Conservation (phyloP, 1,140 invertebrate species). For the Saccostrea echinata region DNA sequence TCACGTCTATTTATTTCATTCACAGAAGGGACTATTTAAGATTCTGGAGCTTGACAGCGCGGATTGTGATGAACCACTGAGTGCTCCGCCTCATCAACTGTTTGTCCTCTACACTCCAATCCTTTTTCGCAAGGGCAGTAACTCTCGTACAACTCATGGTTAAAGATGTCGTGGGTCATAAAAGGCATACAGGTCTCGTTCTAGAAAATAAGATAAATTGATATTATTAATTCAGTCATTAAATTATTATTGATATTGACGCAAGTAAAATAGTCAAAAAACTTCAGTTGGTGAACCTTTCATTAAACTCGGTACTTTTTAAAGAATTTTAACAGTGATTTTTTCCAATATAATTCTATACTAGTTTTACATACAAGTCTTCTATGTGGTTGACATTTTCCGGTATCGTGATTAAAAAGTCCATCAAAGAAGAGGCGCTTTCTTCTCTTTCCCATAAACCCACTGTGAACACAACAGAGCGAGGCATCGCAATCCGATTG, state of each 20-base stretch:
- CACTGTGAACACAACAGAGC: conserved; percentile 52
- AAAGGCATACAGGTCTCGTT: conserved; percentile 58
- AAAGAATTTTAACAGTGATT: no score
- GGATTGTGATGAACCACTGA: conserved; percentile 57
- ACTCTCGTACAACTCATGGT: conserved; percentile 56
- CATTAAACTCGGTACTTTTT: no score
- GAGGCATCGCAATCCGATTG: conserved; percentile 47
- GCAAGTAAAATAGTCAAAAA: no score
- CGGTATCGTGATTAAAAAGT: conserved; percentile 46
- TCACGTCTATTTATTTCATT: no score
- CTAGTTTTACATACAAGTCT: conserved; percentile 41
- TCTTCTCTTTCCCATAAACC: conserved; percentile 45
- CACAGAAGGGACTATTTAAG: background rate
- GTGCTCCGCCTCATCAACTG: conserved; percentile 54
- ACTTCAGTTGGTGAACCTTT: no score
- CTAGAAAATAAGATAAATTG: conserved; percentile 41
- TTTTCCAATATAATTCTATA: no score
- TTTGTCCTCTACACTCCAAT: conserved; percentile 59
- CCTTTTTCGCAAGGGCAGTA: conserved; percentile 55
- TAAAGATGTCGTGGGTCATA: conserved; percentile 61
- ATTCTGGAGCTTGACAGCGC: conserved; percentile 54
- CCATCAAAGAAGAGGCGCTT: conserved; percentile 53
- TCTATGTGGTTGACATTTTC: conserved; percentile 43
- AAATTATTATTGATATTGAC: no score
- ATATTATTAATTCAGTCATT: no score